Evolutionary conservation across 1,140 invertebrate species (phyloP), one percentile per base, ranked within the genome.

Genomic region (Drosophila rhopaloa): DNA sequence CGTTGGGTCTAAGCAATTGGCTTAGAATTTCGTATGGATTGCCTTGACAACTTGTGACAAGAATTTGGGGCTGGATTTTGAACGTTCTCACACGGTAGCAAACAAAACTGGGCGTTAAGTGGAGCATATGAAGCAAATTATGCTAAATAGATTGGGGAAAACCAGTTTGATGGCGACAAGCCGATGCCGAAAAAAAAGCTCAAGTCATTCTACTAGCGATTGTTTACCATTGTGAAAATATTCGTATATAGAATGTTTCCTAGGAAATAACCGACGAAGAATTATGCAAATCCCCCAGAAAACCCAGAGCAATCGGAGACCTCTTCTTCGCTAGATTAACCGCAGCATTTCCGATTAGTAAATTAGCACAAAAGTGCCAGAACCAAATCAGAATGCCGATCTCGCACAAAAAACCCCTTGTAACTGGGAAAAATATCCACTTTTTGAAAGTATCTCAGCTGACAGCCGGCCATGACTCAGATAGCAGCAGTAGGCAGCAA

Each of bases 351-450:
- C 83, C 83, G 83, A 83, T 61, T 50, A 16, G 46, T 1, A 55
- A 57, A 78, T 54, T 62, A 65, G 57, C 51, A 55, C 77, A 82
- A 72, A 70, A 76, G 32, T 55, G 72, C 54, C 27, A 75, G 56
- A 76, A 41, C n/a, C 32, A 41, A 76, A 58, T 63, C 61, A 76
- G 76, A 88, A 83, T 77, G 60, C 51, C 71, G 67, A 43, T 51
- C 35, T 43, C 51, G 48, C 35, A n/a, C 27, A 81, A 86, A 86
- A 86, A 88, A 66, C 84, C 83, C 83, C 79, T 71, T 83, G 83
- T 88, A 86, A 86, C 43, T 74, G 83, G 84, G 83, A 89, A 86
- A 86, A 79, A 58, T 58, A 71, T 38, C 41, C 57, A 29, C 37
- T 58, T 81, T 81, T 76, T 73, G 82, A 86, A 86, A 86, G 83